These are phyloP conservation scores for Amphimallon solstitiale DNA, from an alignment of 2,888 invertebrate species.

Conservation along the genomic window DNA sequence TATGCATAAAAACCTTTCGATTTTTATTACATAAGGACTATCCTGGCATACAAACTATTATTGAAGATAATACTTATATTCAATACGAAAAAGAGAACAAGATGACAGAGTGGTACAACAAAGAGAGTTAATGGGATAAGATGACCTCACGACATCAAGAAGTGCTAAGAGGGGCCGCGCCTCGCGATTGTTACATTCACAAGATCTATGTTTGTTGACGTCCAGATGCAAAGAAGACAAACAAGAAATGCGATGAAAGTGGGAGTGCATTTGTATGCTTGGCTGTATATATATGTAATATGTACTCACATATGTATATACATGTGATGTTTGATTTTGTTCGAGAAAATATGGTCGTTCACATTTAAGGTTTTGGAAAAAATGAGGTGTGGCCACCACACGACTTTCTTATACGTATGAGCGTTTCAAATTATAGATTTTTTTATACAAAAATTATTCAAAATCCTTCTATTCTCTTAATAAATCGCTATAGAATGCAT, in stretches of 20 bases:
- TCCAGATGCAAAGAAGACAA: slow-evolving; percentile 29
- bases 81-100: slow-evolving; percentile 19
- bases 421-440: no score
- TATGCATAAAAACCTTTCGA: no score
- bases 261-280: slow-evolving; percentile 15
- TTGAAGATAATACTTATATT: no score
- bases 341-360: slow-evolving; percentile 31
- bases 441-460: no score
- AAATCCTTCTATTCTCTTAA: no score
- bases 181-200: slow-evolving; percentile 41
- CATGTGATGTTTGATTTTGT: slow-evolving; percentile 34
- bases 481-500: no score
- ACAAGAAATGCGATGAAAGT: slow-evolving; percentile 21
- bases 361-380: not conserved
- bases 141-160: slow-evolving; percentile 41
- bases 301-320: slow-evolving; percentile 17
- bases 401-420: no score
- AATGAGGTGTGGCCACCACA: no score
- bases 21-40: no score
- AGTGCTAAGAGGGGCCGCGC: slow-evolving; percentile 45
- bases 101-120: not conserved
- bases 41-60: no score
- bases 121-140: slow-evolving; percentile 39
- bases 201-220: slow-evolving; percentile 35
- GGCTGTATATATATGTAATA: slow-evolving; percentile 15